Evolutionary conservation across 2,113 vertebrate species (phyloP), one percentile per base, ranked within the genome.

Genomic region (Clarias macrocephalus): DNA sequence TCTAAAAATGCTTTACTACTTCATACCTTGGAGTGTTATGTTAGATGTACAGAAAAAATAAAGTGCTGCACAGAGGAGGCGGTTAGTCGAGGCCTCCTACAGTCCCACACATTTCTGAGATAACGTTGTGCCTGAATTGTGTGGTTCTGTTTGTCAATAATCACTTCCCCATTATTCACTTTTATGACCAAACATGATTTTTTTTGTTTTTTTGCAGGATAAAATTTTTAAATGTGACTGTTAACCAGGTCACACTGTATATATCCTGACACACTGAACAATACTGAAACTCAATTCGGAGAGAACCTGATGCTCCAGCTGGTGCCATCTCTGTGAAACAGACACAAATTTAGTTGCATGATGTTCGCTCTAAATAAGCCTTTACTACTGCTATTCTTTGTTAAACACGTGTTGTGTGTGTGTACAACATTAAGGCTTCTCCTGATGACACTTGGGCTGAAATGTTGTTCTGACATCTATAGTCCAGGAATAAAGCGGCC

Each of bases 401-500:
- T 10, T 59, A 33, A 33, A 48, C 48, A 48, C 48, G 48, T 48
- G 42, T 42, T 42, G 42, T 42, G 42, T n/a, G 5, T 56, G 25
- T 76, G 21, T 25, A 37, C 19, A 2, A 42, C 83, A 1, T 89
- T 73, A 90, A 83, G 90, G 91, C 56, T 96, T 97, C 88, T 94
- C 95, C 88, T 95, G 96, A 42, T 95, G 94, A 1, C 91, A 94
- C 93, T 95, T 96, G 10, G 96, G 94, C 87, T 96, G 97, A 89
- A 98, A 97, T 8, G 97, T 97, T 0, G 97, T 42, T 16, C 95
- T 90, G 81, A 96, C 93, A 84, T 96, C 97, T 2, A 94, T 94
- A 93, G 96, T 97, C 97, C 98, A 97, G 92, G 97, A 94, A 80
- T 97, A 93, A 81, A 97, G 93, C 0, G 97, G 94, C 11, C 94